phyloP scores from a whole-genome alignment of 2,888 invertebrate genomes.

The Campoletis raptor region DNA sequence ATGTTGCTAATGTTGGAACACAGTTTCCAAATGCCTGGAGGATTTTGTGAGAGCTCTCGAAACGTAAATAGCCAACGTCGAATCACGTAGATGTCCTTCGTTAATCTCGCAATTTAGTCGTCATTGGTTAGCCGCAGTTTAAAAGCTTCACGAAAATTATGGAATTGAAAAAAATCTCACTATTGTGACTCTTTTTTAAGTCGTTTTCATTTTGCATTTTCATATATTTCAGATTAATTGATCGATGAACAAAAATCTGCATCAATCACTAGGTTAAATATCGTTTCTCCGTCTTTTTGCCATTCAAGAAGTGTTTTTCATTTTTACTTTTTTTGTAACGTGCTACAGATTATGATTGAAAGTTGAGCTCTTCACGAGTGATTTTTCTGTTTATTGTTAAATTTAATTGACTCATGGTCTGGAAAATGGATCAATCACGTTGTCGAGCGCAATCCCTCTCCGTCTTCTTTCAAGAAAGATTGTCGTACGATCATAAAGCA shows the following conservation, averaged over 20 bases:
- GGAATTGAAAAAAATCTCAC: background rate
- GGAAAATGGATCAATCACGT: constrained; percentile 4
- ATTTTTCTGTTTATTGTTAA: background rate
- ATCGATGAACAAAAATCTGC: background rate
- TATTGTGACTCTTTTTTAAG: background rate
- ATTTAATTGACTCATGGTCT: background rate
- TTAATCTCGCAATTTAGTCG: constrained; percentile 33
- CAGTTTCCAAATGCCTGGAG: constrained; percentile 23
- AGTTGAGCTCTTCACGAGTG: background rate
- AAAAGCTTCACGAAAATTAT: constrained; percentile 35
- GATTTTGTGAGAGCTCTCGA: constrained; percentile 17
- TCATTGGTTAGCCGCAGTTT: constrained; percentile 13
- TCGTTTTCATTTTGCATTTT: no score
- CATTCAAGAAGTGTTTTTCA: background rate
- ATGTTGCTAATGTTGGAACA: constrained; percentile 11
- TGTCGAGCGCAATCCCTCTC: background rate
- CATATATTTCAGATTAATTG: background rate
- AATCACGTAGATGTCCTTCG: constrained; percentile 54
- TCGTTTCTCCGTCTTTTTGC: background rate
- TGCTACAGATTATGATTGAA: background rate
- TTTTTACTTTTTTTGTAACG: background rate
- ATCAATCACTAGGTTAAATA: background rate
- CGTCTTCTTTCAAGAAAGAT: background rate
- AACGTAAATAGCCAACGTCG: background rate
- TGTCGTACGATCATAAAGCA: constrained; percentile 15